These are phyloP conservation scores for Albula glossodonta DNA, from an alignment of 2,113 vertebrate genomes.

Conservation along the genomic window DNA sequence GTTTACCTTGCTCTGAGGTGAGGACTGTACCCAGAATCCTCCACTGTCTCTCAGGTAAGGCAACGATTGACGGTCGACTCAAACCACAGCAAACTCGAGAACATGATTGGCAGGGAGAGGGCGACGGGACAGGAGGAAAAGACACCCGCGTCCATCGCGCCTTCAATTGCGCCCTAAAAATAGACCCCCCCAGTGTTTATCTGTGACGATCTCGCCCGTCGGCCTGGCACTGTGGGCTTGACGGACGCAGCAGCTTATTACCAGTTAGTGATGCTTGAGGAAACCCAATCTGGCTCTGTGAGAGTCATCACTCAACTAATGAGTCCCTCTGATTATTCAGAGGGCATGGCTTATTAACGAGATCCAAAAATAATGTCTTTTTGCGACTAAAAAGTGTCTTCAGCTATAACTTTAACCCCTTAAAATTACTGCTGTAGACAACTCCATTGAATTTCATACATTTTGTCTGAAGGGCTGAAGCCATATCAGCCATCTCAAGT, in stretches of 20 bases:
- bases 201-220: conserved; percentile 51
- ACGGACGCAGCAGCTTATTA: conserved; percentile 73
- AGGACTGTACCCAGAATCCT: not conserved
- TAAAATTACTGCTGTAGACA: not conserved
- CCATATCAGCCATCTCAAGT: not conserved
- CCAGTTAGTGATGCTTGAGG: conserved; percentile 72
- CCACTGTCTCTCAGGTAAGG: conserved; percentile 67
- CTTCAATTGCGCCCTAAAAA: conserved; percentile 66
- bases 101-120: conserved; percentile 81
- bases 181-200: conserved; percentile 67
- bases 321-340: conserved; percentile 32
- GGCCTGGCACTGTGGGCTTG: conserved; percentile 61
- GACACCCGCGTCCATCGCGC: conserved; percentile 56
- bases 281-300: conserved; percentile 60
- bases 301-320: conserved; percentile 62
- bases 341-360: conserved; percentile 16
- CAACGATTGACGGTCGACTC: conserved; percentile 81
- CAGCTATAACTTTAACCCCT: not conserved
- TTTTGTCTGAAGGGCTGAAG: not conserved
- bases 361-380: conserved; percentile 12
- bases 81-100: conserved; percentile 82
- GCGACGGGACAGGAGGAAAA: conserved; percentile 70
- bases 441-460: not conserved
- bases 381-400: not conserved
- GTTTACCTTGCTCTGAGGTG: not conserved